phyloP scores from a whole-genome alignment of 2,888 invertebrate genomes.

The Drosophila gaucha region DNA sequence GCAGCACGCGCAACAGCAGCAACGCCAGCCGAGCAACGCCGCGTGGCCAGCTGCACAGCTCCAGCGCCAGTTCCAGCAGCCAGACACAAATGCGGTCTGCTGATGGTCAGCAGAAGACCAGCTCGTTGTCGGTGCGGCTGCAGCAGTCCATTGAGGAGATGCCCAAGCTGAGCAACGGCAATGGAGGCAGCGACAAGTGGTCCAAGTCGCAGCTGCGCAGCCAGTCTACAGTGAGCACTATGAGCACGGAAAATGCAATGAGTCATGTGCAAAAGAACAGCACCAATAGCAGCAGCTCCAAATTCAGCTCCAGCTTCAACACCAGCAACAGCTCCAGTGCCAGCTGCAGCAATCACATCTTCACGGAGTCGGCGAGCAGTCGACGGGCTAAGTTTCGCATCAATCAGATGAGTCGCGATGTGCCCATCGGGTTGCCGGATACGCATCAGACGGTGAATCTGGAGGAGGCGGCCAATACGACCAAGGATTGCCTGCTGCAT shows the following conservation, averaged over 20 bases:
- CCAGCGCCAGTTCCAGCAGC: constrained; percentile 44
- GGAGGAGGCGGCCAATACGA: constrained; percentile 87
- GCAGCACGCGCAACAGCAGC: constrained; percentile 39
- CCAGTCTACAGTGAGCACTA: constrained; percentile 49
- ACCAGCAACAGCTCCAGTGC: not conserved
- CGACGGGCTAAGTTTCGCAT: constrained; percentile 88
- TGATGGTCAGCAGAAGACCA: constrained; percentile 58
- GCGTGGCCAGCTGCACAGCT: constrained; percentile 42
- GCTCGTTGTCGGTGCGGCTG: constrained; percentile 78
- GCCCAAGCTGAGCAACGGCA: constrained; percentile 79
- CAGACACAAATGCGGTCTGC: constrained; percentile 39
- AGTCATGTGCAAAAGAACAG: constrained; percentile 43
- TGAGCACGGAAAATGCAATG: constrained; percentile 54
- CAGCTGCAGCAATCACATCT: constrained; percentile 22
- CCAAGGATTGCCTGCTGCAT: constrained; percentile 91
- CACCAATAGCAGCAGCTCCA: constrained; percentile 30
- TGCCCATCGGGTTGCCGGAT: constrained; percentile 88
- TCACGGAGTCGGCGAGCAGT: constrained; percentile 83
- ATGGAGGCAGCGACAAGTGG: constrained; percentile 51
- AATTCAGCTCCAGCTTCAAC: constrained; percentile 30
- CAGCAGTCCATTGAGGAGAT: constrained; percentile 84
- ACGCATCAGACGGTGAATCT: constrained; percentile 86
- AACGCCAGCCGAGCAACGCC: constrained; percentile 35
- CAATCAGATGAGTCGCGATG: constrained; percentile 89
- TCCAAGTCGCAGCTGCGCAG: constrained; percentile 46